Percentiles rank a stretch among this genome's conserved stretches.
These are phyloP conservation scores for Megalops atlanticus DNA, from an alignment of 2,113 vertebrate genomes.

Conservation along the genomic window DNA sequence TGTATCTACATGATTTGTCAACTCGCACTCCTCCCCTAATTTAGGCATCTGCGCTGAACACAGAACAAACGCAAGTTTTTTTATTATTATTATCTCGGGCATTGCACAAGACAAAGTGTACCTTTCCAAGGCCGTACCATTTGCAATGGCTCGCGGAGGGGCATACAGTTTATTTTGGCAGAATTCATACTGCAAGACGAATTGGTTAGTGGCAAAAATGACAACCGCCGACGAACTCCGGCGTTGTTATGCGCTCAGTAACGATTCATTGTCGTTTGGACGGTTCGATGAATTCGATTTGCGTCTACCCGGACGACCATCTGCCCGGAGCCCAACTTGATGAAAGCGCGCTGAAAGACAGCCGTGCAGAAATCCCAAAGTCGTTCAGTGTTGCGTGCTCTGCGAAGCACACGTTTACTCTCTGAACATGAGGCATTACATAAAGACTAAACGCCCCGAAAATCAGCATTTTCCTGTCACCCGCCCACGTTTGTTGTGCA, in stretches of 20 bases:
- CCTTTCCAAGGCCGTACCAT: conserved; percentile 16
- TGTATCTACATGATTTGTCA: background rate
- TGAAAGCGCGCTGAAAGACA: too few relatives aligned
- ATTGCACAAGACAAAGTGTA: conserved; percentile 14
- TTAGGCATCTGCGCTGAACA: background rate
- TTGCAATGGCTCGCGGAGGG: background rate
- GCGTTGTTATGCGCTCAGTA: background rate
- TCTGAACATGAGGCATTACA: too few relatives aligned
- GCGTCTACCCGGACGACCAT: background rate
- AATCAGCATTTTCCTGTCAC: too few relatives aligned
- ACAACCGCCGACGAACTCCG: background rate
- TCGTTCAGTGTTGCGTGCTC: too few relatives aligned
- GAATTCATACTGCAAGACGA: background rate
- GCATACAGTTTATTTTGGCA: background rate
- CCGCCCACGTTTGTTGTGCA: too few relatives aligned
- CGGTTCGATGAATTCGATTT: too few relatives aligned
- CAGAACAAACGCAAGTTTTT: background rate
- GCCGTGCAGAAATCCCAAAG: too few relatives aligned
- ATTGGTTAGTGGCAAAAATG: background rate
- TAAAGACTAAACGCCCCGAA: too few relatives aligned
- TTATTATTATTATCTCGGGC: conserved; percentile 13
- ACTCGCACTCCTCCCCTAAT: background rate
- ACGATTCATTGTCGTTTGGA: background rate
- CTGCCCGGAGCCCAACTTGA: too few relatives aligned
- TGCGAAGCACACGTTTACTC: too few relatives aligned